A percentile compares a stretch with the other conserved stretches of the same genome.
Conservation (phyloP, 2,888 invertebrate genomes). For the Euphydryas editha region DNA sequence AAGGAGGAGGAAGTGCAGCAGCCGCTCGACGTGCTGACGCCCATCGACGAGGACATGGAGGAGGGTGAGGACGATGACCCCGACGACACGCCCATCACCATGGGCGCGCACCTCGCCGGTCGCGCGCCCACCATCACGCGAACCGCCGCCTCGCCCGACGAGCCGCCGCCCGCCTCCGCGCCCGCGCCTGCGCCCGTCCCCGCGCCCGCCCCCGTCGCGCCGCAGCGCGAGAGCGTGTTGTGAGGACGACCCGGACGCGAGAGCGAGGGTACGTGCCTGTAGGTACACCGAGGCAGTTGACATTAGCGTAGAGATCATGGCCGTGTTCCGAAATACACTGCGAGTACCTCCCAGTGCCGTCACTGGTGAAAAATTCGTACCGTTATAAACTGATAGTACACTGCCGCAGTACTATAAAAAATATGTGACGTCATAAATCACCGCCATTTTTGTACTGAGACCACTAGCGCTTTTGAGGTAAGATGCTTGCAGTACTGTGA, state of each 20-base stretch:
- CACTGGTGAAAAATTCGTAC: too few relatives aligned
- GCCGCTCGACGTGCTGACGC: slow-evolving; percentile 88
- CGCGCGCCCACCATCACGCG: slow-evolving; percentile 89
- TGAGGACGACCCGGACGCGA: slow-evolving; percentile 13
- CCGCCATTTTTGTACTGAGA: too few relatives aligned
- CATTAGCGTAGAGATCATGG: too few relatives aligned
- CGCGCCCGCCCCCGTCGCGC: slow-evolving; percentile 23
- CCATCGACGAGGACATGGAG: slow-evolving; percentile 90
- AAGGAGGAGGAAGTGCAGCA: slow-evolving; percentile 85
- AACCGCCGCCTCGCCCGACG: slow-evolving; percentile 88
- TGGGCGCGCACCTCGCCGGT: slow-evolving; percentile 70
- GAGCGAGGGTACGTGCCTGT: too few relatives aligned
- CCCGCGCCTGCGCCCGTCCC: slow-evolving; percentile 57
- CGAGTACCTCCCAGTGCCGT: too few relatives aligned
- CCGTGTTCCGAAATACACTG: too few relatives aligned
- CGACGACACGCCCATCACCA: slow-evolving; percentile 87
- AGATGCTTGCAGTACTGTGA: too few relatives aligned
- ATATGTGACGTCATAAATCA: too few relatives aligned
- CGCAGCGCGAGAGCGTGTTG: slow-evolving; percentile 87
- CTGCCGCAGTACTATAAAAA: too few relatives aligned
- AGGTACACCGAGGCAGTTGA: too few relatives aligned
- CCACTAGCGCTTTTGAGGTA: too few relatives aligned
- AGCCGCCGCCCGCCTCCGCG: slow-evolving; percentile 85
- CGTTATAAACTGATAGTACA: too few relatives aligned
- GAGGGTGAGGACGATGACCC: slow-evolving; percentile 89